phyloP scores from a whole-genome alignment of 2,888 invertebrate genomes.

The Aproaerema taeniolella region DNA sequence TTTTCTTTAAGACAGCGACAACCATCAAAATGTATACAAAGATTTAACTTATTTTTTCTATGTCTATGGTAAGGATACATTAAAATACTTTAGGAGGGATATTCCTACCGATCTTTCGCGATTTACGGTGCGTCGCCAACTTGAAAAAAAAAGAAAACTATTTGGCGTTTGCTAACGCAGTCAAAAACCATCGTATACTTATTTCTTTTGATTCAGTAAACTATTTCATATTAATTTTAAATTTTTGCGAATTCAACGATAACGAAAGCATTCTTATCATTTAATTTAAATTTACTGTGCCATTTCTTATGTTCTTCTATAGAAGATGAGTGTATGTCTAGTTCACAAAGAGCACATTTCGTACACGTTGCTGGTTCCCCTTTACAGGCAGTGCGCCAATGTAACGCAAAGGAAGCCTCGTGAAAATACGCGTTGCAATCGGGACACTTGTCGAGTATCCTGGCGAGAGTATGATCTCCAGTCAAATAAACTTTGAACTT shows the following conservation, averaged over 20 bases:
- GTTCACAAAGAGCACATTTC: conserved; percentile 25
- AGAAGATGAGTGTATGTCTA: conserved; percentile 2
- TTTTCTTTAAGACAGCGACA: too few relatives aligned
- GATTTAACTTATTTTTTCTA: too few relatives aligned
- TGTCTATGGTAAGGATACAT: too few relatives aligned
- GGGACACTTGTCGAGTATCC: conserved; percentile 32
- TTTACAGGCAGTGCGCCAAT: conserved; percentile 23
- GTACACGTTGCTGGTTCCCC: background rate
- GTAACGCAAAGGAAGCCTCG: conserved; percentile 28
- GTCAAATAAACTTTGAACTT: conserved; percentile 32
- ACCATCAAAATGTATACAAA: too few relatives aligned
- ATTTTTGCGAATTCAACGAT: conserved; percentile 3
- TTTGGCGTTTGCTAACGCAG: too few relatives aligned
- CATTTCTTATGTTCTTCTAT: conserved; percentile 20
- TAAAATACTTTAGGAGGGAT: too few relatives aligned
- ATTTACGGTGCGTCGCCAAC: too few relatives aligned
- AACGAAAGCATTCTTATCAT: conserved; percentile 16
- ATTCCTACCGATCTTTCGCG: too few relatives aligned
- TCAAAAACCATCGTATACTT: too few relatives aligned
- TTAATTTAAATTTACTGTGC: conserved; percentile 19
- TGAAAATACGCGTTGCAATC: conserved; percentile 36
- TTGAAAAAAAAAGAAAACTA: too few relatives aligned
- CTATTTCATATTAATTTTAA: too few relatives aligned
- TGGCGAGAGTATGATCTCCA: conserved; percentile 22
- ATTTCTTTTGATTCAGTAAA: too few relatives aligned